Evolutionary conservation across 1,140 invertebrate species (phyloP).

Genomic region (Littorina saxatilis): DNA sequence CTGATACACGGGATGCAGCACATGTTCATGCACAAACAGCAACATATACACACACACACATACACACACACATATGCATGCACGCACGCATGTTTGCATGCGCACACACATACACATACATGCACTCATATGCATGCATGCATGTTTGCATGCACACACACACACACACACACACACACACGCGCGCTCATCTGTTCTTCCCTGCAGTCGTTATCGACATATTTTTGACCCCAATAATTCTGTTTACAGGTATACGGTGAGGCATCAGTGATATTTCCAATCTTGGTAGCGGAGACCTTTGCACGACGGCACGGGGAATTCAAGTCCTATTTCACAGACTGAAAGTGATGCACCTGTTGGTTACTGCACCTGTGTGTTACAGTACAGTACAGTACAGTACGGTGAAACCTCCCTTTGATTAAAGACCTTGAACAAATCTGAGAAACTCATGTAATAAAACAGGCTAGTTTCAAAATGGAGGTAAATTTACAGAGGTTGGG

Average conservation of each 20-base stretch:
- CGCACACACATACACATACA: not conserved
- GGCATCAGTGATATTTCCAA: constrained; percentile 95
- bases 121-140: not conserved
- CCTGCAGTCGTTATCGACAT: no score
- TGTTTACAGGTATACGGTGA: constrained; percentile 88
- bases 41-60: not conserved
- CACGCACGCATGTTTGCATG: not conserved
- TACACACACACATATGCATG: not conserved
- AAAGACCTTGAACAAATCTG: not conserved
- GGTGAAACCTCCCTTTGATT: not conserved
- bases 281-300: constrained; percentile 97
- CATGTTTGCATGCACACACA: constrained; percentile 1
- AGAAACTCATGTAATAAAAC: not conserved
- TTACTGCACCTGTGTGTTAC: not conserved
- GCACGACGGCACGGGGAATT: constrained; percentile 77
- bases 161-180: constrained; percentile 28
- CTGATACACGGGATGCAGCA: not conserved
- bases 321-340: constrained; percentile 31
- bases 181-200: no score
- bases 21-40: not conserved
- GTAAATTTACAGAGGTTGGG: not conserved
- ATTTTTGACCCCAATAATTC: no score
- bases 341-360: not conserved
- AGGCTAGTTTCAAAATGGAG: not conserved
- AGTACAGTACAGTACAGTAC: not conserved